phyloP scores from a whole-genome alignment of 35 echinoderm and acorn worm species.

The Ptychodera flava region DNA sequence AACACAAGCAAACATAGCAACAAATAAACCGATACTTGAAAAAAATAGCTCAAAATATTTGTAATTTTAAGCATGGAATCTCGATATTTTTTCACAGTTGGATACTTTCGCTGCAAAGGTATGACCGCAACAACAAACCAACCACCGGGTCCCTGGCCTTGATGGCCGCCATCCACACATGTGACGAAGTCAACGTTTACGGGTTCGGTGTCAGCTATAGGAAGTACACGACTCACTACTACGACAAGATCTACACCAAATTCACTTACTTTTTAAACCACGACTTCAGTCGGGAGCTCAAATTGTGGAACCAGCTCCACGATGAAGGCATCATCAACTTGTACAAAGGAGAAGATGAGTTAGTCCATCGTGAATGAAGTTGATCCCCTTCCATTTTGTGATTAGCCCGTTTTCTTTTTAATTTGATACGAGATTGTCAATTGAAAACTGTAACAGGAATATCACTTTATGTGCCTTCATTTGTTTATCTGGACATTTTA shows the following conservation, averaged over 20 bases:
- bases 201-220: slow-evolving; percentile 22
- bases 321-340: slow-evolving; percentile 29
- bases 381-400: too few species aligned
- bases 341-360: slow-evolving; percentile 30
- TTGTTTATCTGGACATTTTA: too few species aligned
- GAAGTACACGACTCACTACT: slow-evolving; percentile 25
- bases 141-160: not conserved
- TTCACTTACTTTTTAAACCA: not conserved
- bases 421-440: too few species aligned
- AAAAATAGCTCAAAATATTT: too few species aligned
- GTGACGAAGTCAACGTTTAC: slow-evolving; percentile 40
- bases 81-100: too few species aligned
- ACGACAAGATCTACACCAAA: slow-evolving; percentile 15
- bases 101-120: slow-evolving; percentile 72
- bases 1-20: too few species aligned
- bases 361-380: too few species aligned
- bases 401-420: too few species aligned
- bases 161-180: slow-evolving; percentile 20
- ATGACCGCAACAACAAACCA: slow-evolving; percentile 44
- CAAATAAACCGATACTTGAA: too few species aligned
- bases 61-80: too few species aligned
- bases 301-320: slow-evolving; percentile 30
- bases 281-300: slow-evolving; percentile 13
- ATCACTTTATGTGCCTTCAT: too few species aligned
- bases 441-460: too few species aligned